These are phyloP conservation scores for Cheilosia grossa DNA, from an alignment of 2,888 invertebrate species.

Conservation along the genomic window DNA sequence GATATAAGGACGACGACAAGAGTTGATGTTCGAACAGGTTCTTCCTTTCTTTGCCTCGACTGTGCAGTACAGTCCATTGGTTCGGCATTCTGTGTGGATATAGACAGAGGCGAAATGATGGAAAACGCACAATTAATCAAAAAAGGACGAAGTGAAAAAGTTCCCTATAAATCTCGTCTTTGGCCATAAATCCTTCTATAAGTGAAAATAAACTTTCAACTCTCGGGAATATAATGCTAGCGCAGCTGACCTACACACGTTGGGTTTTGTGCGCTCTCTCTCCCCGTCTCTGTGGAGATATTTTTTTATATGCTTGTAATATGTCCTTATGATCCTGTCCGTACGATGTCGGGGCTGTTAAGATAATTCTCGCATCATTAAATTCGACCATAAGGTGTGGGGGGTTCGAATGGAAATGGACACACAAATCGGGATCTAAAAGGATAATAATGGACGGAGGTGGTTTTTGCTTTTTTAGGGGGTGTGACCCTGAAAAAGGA, in stretches of 20 bases:
- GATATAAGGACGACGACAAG: conserved; percentile 32
- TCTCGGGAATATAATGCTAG: conserved; percentile 59
- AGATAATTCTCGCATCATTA: conserved; percentile 75
- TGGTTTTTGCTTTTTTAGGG: conserved; percentile 24
- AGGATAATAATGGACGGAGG: conserved; percentile 70
- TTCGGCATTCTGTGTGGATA: conserved; percentile 17
- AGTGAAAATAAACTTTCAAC: conserved; percentile 74
- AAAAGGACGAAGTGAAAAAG: conserved; percentile 69
- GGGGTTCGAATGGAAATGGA: conserved; percentile 64
- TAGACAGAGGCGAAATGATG: conserved; percentile 45
- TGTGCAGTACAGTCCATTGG: conserved; percentile 25
- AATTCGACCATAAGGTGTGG: conserved; percentile 70
- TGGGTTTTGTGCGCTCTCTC: conserved; percentile 22
- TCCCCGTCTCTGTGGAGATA: not conserved
- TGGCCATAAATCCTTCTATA: conserved; percentile 73
- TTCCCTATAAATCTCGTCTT: conserved; percentile 70
- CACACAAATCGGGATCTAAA: conserved; percentile 67
- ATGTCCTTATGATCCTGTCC: conserved; percentile 61
- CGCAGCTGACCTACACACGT: conserved; percentile 30
- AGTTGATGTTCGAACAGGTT: conserved; percentile 67
- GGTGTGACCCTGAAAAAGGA: conserved; percentile 64
- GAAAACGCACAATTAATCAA: conserved; percentile 74
- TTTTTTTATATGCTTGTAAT: conserved; percentile 25
- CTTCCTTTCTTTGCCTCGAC: conserved; percentile 39
- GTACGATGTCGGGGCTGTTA: conserved; percentile 55